Percentiles rank a stretch among this genome's conserved stretches.
phyloP scores from a whole-genome alignment of 2,797 vertebrate genomes.

The Hydrophis major region DNA sequence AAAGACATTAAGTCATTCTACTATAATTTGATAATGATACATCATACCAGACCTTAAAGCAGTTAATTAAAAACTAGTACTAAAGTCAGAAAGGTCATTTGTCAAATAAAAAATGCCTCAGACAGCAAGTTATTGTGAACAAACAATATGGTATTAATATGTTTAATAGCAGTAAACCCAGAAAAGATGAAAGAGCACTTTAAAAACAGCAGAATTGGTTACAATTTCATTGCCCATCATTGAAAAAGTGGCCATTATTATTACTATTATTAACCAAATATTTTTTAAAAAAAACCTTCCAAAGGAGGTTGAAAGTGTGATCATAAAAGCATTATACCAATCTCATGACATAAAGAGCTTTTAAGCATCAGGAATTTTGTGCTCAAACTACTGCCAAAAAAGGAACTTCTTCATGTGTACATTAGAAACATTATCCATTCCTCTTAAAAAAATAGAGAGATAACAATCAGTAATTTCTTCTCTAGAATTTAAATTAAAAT shows the following conservation, averaged over 20 bases:
- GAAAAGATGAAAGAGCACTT: slow-evolving; percentile 1
- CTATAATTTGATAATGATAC: slow-evolving; percentile 1
- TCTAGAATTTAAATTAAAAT: neutral
- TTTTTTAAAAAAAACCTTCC: neutral
- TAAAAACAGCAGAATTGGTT: neutral
- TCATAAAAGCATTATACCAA: neutral
- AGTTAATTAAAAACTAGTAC: slow-evolving; percentile 12
- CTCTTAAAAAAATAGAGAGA: neutral
- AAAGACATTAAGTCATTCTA: neutral
- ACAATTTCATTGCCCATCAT: neutral
- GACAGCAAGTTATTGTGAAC: neutral
- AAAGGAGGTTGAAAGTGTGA: neutral
- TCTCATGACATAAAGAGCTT: neutral
- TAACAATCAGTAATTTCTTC: neutral
- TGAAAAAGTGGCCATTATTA: neutral
- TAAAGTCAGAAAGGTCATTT: neutral
- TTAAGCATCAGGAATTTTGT: neutral
- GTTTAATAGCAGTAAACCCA: neutral
- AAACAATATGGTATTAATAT: neutral
- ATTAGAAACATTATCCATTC: neutral
- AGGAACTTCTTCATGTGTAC: neutral
- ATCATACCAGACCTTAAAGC: neutral
- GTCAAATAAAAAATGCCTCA: slow-evolving; percentile 2
- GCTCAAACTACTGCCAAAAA: neutral
- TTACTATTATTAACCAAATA: neutral